Evolutionary conservation across 2,888 invertebrate species (phyloP).

Genomic region (Xestia xanthographa): DNA sequence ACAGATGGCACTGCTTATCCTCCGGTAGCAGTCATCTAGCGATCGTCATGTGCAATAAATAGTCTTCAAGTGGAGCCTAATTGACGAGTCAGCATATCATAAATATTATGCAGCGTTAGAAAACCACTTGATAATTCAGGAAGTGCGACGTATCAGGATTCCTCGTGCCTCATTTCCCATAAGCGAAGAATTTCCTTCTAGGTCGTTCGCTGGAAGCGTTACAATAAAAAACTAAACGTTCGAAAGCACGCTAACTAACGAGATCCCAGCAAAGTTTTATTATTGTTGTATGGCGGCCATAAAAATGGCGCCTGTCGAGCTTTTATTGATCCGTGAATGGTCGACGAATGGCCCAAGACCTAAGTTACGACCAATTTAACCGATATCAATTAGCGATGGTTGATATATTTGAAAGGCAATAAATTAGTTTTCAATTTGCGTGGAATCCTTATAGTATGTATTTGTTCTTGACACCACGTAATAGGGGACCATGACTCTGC

Average conservation of each 20-base stretch:
- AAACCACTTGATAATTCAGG: slow-evolving; percentile 1
- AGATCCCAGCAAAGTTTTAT: slow-evolving; percentile 70
- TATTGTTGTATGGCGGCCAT: slow-evolving; percentile 70
- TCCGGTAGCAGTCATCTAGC: too few species aligned
- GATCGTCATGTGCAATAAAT: too few species aligned
- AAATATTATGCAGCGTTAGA: background rate
- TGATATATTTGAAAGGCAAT: slow-evolving; percentile 70
- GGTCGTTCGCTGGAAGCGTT: slow-evolving; percentile 33
- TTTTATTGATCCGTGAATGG: slow-evolving; percentile 70
- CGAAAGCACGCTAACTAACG: slow-evolving; percentile 68
- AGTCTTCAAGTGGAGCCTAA: too few species aligned
- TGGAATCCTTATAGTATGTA: slow-evolving; percentile 41
- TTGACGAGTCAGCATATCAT: background rate
- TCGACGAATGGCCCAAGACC: slow-evolving; percentile 63
- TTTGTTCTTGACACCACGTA: slow-evolving; percentile 48
- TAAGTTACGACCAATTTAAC: slow-evolving; percentile 76
- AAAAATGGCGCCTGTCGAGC: slow-evolving; percentile 74
- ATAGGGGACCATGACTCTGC: slow-evolving; percentile 31
- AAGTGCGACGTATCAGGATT: background rate
- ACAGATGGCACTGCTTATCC: too few species aligned
- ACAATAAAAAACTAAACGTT: slow-evolving; percentile 56
- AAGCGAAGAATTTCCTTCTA: slow-evolving; percentile 16
- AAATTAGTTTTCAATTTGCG: slow-evolving; percentile 72
- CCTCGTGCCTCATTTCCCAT: background rate
- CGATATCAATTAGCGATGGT: slow-evolving; percentile 77